Conservation (phyloP, 1,140 invertebrate species). For the Brachionus koreanus region DNA sequence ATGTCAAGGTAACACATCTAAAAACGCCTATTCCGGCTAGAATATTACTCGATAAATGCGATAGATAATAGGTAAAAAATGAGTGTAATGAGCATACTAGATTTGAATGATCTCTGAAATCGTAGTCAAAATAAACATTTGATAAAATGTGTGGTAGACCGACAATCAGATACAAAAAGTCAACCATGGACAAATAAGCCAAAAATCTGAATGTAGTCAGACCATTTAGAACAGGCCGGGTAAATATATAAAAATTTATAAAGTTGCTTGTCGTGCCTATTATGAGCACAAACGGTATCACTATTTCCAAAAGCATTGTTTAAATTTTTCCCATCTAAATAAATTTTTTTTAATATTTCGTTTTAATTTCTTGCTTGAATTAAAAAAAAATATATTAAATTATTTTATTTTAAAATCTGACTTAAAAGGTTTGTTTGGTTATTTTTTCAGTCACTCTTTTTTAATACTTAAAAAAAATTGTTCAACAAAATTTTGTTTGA, state of each 20-base stretch:
- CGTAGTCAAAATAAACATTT: constrained; percentile 28
- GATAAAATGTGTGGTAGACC: constrained; percentile 13
- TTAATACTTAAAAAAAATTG: no score
- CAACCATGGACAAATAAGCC: constrained; percentile 35
- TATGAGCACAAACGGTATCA: constrained; percentile 4
- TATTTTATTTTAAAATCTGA: not conserved
- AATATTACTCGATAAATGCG: constrained; percentile 40
- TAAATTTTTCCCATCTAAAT: constrained; percentile 6
- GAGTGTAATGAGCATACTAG: constrained; percentile 23
- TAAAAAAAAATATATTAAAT: no score
- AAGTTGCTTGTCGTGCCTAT: not conserved
- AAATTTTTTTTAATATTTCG: not conserved
- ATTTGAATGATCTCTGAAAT: constrained; percentile 23
- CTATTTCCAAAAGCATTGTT: constrained; percentile 25
- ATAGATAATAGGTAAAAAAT: constrained; percentile 38
- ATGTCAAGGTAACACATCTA: constrained; percentile 39
- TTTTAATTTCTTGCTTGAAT: not conserved
- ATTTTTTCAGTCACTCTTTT: no score
- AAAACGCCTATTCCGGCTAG: constrained; percentile 26
- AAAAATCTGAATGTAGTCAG: constrained; percentile 40
- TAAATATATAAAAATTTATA: constrained; percentile 27
- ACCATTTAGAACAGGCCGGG: not conserved
- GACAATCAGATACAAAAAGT: constrained; percentile 12
- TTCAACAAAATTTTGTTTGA: no score
- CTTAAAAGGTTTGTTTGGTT: no score